Evolutionary conservation across 2,888 invertebrate genomes (phyloP), one percentile per base, ranked within the genome.

Genomic region (Agelastica alni): DNA sequence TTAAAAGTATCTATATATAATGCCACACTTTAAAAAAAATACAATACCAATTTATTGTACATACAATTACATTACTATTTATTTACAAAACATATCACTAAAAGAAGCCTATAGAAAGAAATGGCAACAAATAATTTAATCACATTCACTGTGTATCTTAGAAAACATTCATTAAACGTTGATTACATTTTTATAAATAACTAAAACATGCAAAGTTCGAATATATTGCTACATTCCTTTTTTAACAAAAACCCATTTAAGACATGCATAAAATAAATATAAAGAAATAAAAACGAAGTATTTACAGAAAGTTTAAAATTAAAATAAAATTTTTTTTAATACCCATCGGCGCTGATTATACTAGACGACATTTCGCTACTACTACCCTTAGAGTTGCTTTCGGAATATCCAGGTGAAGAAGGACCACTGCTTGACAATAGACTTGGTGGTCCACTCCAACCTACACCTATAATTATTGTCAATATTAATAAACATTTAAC

Each of bases 371-470:
- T 76, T 79, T 85, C 83, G 63, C 82, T 81, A 61, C 83, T 83
- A 67, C 83, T 83, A 82, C 55, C 83, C 58, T 82, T 82, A 2
- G 81, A 74, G 72, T 84, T 80, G 5, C 80, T 79, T 70, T 85
- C 82, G 9, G 83, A 81, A 72, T 82, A 79, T 12, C 84, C 85
- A 65, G 86, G 87, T 20, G 93, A 93, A 1, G 93, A 93, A 0
- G 91, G 92, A 0, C 93, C 92, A 17, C 84, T 85, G 45, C 84
- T 83, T 4, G 93, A 93, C 47, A 91, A 82, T 44, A 90, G 85
- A 51, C 92, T 93, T 0, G 91, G 91, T 4, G 93, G 91, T 2
- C 89, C 91, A 72, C 91, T 91, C 91, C 91, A 93, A 59, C 90
- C 91, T 73, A 74, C 54, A 69, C 76, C 77, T 77, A 61, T 7